Percentiles rank a stretch among this genome's conserved stretches.
Evolutionary conservation across 1,140 invertebrate species (phyloP).

Genomic region (Maniola jurtina): DNA sequence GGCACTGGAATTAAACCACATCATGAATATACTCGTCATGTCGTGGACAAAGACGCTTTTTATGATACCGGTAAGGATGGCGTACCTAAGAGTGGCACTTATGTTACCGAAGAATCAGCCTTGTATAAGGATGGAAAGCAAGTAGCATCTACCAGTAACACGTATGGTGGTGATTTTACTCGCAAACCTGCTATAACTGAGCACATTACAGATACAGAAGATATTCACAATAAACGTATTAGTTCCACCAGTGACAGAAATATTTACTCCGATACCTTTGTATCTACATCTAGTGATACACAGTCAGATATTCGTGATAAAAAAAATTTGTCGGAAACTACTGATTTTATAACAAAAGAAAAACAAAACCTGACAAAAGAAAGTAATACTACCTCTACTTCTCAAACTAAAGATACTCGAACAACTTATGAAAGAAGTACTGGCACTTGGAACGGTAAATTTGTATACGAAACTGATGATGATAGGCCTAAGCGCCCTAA

Average conservation of each 20-base stretch:
- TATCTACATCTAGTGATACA: conserved; percentile 44
- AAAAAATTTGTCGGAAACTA: conserved; percentile 53
- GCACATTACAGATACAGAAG: conserved; percentile 44
- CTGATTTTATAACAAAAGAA: conserved; percentile 60
- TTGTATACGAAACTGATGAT: conserved; percentile 67
- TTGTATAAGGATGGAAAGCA: conserved; percentile 69
- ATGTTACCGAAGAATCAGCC: conserved; percentile 64
- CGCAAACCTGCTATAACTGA: conserved; percentile 66
- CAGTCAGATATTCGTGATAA: conserved; percentile 43
- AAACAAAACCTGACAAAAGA: conserved; percentile 62
- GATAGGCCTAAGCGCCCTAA: conserved; percentile 64
- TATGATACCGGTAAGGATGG: conserved; percentile 80
- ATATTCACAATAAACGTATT: conserved; percentile 46
- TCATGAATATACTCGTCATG: conserved; percentile 77
- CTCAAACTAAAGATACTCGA: conserved; percentile 65
- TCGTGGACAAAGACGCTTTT: conserved; percentile 75
- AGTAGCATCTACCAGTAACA: conserved; percentile 66
- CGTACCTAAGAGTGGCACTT: conserved; percentile 62
- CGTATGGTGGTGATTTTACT: conserved; percentile 63
- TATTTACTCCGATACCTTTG: conserved; percentile 39
- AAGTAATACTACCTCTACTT: conserved; percentile 43
- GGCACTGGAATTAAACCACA: conserved; percentile 78
- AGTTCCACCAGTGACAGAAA: conserved; percentile 47
- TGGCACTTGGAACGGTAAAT: conserved; percentile 73
- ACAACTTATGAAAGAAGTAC: conserved; percentile 72